Conservation (phyloP, 2,888 invertebrate species). For the Alloplasta piceator region DNA sequence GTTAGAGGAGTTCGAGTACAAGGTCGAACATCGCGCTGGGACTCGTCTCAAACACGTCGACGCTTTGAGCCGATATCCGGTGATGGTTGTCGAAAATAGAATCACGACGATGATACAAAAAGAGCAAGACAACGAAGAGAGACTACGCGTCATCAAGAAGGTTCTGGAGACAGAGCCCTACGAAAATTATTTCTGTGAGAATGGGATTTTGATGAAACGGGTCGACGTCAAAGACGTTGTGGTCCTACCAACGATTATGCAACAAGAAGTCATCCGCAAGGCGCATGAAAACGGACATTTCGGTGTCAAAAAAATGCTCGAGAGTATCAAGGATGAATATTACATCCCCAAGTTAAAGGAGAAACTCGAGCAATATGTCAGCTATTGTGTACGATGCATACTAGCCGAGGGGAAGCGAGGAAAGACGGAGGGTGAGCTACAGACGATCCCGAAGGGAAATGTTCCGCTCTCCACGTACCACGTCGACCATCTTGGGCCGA, state of each 20-base stretch:
- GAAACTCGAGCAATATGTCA: slow-evolving; percentile 57
- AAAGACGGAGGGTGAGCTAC: slow-evolving; percentile 72
- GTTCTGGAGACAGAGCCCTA: neutral
- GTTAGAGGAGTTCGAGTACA: too few species aligned
- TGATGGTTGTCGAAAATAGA: slow-evolving; percentile 1
- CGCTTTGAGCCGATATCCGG: slow-evolving; percentile 48
- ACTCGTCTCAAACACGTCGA: slow-evolving; percentile 50
- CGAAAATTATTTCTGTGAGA: slow-evolving; percentile 30
- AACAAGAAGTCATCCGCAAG: slow-evolving; percentile 47
- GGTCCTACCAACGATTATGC: slow-evolving; percentile 36
- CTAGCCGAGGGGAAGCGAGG: slow-evolving; percentile 71
- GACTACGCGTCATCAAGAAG: slow-evolving; percentile 18
- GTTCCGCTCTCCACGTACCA: slow-evolving; percentile 74
- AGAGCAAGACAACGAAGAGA: slow-evolving; percentile 24
- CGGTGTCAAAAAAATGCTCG: slow-evolving; percentile 50
- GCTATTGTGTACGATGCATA: slow-evolving; percentile 71
- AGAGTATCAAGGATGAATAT: slow-evolving; percentile 45
- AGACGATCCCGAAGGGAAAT: slow-evolving; percentile 72
- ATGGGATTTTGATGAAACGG: slow-evolving; percentile 47
- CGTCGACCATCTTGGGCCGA: slow-evolving; percentile 76
- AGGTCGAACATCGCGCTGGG: slow-evolving; percentile 39
- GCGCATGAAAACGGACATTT: slow-evolving; percentile 62
- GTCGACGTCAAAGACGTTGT: slow-evolving; percentile 44
- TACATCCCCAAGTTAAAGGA: slow-evolving; percentile 58
- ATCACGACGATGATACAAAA: slow-evolving; percentile 6